These are phyloP conservation scores for Chaetogeoica ovagalla DNA, from an alignment of 2,888 invertebrate species.

Conservation along the genomic window DNA sequence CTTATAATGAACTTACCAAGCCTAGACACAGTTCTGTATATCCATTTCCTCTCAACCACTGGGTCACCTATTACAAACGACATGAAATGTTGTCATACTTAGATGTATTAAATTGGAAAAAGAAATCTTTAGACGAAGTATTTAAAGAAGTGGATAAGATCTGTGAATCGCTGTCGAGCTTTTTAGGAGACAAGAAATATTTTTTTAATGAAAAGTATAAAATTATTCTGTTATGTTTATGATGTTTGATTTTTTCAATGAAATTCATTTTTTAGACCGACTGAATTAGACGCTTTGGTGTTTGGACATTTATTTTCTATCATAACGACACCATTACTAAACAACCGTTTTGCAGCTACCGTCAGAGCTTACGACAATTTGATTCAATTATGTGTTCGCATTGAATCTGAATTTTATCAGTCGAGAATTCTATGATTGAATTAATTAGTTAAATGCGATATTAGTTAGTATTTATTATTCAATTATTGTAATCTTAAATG, in stretches of 20 bases:
- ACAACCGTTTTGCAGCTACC: slow-evolving; percentile 77
- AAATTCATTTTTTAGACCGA: slow-evolving; percentile 69
- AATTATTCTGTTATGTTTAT: neutral
- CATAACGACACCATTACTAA: slow-evolving; percentile 85
- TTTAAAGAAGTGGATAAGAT: slow-evolving; percentile 75
- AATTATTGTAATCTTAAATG: neutral
- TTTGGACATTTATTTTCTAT: slow-evolving; percentile 97
- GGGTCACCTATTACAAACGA: slow-evolving; percentile 79
- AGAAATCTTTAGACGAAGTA: slow-evolving; percentile 76
- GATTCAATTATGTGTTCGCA: slow-evolving; percentile 77
- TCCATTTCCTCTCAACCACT: slow-evolving; percentile 86
- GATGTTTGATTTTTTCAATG: slow-evolving; percentile 34
- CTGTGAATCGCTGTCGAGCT: slow-evolving; percentile 82
- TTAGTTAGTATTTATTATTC: slow-evolving; percentile 22
- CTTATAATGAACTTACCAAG: slow-evolving; percentile 79
- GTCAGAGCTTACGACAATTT: slow-evolving; percentile 76
- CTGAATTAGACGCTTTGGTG: slow-evolving; percentile 92
- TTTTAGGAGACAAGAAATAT: slow-evolving; percentile 76
- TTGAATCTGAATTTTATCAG: slow-evolving; percentile 76
- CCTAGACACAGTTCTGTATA: slow-evolving; percentile 85
- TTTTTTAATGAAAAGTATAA: slow-evolving; percentile 79
- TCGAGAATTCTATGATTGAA: slow-evolving; percentile 58
- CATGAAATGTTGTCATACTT: slow-evolving; percentile 71
- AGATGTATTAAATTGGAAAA: slow-evolving; percentile 79
- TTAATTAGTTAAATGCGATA: neutral